A percentile compares a stretch with the other conserved stretches of the same genome.
phyloP scores from a whole-genome alignment of 2,888 invertebrate genomes.

The Nemotelus pantherinus region DNA sequence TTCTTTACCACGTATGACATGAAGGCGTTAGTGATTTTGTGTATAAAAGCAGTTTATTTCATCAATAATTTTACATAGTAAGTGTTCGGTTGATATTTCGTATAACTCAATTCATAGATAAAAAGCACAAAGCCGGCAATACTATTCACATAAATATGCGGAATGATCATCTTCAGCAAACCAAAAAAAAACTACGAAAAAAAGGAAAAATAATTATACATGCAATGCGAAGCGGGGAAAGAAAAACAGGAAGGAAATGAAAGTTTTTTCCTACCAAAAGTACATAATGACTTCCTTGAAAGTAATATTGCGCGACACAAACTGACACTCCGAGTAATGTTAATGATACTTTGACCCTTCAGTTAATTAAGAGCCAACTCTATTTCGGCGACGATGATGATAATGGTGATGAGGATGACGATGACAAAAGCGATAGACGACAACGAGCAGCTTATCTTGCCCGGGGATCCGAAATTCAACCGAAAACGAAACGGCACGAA shows the following conservation, averaged over 20 bases:
- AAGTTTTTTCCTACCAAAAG: conserved; percentile 33
- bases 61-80: no score
- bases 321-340: conserved; percentile 51
- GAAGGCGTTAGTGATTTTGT: no score
- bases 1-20: no score
- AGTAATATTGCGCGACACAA: conserved; percentile 49
- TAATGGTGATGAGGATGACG: conserved; percentile 34
- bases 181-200: not conserved
- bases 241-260: not conserved
- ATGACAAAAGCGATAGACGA: not conserved
- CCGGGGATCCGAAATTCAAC: not conserved
- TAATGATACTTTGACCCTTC: conserved; percentile 51
- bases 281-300: conserved; percentile 50
- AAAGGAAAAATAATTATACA: not conserved
- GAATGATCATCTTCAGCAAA: no score
- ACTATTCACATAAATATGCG: no score
- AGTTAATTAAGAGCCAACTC: conserved; percentile 50
- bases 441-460: conserved; percentile 28
- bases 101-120: no score
- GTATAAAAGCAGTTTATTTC: no score
- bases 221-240: not conserved
- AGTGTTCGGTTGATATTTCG: no score
- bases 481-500: conserved; percentile 8
- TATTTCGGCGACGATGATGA: conserved; percentile 29
- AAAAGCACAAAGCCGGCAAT: no score